These are phyloP conservation scores for Samia ricini DNA, from an alignment of 1,140 invertebrate species.

Conservation along the genomic window DNA sequence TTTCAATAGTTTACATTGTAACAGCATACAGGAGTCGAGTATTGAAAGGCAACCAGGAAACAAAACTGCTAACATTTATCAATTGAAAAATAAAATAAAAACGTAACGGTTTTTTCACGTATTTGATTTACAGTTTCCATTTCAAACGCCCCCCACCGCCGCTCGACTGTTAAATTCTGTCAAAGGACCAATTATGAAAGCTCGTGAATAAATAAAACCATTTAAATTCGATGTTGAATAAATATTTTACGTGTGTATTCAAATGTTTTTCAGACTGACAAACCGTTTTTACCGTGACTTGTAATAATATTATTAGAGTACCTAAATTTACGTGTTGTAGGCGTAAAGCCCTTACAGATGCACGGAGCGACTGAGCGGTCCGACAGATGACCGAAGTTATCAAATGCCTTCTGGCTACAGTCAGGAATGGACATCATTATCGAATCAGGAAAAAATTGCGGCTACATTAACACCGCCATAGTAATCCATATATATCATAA, in stretches of 20 bases:
- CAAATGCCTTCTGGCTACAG: too few relatives aligned
- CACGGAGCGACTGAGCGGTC: too few relatives aligned
- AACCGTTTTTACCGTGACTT: background rate
- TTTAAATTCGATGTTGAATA: conserved; percentile 9
- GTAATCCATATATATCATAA: too few relatives aligned
- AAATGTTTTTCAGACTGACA: conserved; percentile 10
- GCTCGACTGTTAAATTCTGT: conserved; percentile 9
- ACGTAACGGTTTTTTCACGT: conserved; percentile 7
- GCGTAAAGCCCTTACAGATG: too few relatives aligned
- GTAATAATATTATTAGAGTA: background rate
- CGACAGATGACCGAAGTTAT: too few relatives aligned
- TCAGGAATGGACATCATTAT: too few relatives aligned
- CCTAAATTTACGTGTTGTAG: too few relatives aligned
- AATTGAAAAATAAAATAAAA: conserved; percentile 4
- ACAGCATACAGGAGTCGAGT: background rate
- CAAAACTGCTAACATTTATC: conserved; percentile 8
- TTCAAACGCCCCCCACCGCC: conserved; percentile 9
- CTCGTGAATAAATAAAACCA: conserved; percentile 8
- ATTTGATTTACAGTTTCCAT: conserved; percentile 17
- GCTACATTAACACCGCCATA: too few relatives aligned
- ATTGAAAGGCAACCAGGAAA: conserved; percentile 6
- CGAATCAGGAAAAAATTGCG: too few relatives aligned
- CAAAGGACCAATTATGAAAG: conserved; percentile 20
- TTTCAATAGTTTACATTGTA: background rate
- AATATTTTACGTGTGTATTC: conserved; percentile 14